Evolutionary conservation across 2,888 invertebrate genomes (phyloP), one percentile per base, ranked within the genome.

Genomic region (Cosmia trapezina): DNA sequence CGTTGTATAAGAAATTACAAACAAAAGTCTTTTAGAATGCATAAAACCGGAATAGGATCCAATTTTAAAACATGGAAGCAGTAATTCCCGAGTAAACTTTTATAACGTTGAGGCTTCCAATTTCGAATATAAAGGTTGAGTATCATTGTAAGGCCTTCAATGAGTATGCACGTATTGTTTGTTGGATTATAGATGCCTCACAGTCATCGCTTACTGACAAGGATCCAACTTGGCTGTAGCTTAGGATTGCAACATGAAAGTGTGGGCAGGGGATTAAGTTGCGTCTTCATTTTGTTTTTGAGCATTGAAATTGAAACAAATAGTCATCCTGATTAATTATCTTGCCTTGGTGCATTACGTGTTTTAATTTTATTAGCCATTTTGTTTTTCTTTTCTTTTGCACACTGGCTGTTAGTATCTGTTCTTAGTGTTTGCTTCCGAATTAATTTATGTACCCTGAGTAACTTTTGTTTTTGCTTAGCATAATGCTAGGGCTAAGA

Each of bases 81-180:
- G 28, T 28, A 28, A 28, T 28, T 28, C 28, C 28, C 28, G 28
- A 28, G 3, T 28, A 3, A 28, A 3, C 1, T 28, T 28, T 28
- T 28, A 3, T 28, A 28, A 28, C 28, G 28, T 28, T 28, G 28
- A 28, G 28, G 28, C 28, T 28, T 28, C 28, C 28, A 28, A 28
- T 28, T 28, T 28, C 28, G 28, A 28, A 3, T 28, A 5, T 37
- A 17, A 75, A 80, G 28, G 47, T 84, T 83, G 80, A 80, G 73
- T 71, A 70, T 37, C 77, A 56, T 19, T 37, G 51, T 2, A 1
- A 53, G 59, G 59, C 76, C 84, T 76, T 77, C 70, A 70, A 73
- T 67, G 28, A 45, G 57, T 59, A 49, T 54, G 65, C 51, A 74
- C 67, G 72, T 82, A 79, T 79, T 81, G 81, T 75, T 75, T 64